A percentile compares a stretch with the other conserved stretches of the same genome.
Evolutionary conservation across 2,797 vertebrate species (phyloP).

Genomic region (Sandelia bainsii): DNA sequence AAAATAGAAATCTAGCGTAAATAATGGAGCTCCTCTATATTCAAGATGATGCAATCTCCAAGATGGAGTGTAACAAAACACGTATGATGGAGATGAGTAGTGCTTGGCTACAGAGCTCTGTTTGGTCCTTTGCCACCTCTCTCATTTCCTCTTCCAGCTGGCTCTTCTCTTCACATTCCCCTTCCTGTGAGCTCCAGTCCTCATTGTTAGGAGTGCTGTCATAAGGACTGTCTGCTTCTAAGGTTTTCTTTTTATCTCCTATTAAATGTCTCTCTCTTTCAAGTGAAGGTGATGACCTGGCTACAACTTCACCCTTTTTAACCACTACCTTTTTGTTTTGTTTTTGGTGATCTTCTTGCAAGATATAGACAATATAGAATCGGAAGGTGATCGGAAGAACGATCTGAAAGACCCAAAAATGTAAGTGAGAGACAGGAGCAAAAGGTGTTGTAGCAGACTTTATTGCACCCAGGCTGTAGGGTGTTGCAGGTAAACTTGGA

Average conservation of each 20-base stretch:
- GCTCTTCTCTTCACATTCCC: conserved; percentile 58
- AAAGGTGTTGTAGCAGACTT: conserved; percentile 79
- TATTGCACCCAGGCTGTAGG: conserved; percentile 82
- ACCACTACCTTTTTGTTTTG: conserved; percentile 68
- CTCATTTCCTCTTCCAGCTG: conserved; percentile 60
- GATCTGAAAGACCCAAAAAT: conserved; percentile 85
- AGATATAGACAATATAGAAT: conserved; percentile 80
- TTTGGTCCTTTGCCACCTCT: conserved; percentile 60
- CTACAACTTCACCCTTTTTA: conserved; percentile 44
- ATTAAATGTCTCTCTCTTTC: conserved; percentile 35
- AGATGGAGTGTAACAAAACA: conserved; percentile 75
- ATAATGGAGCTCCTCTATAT: conserved; percentile 81
- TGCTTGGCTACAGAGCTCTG: conserved; percentile 73
- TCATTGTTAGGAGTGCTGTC: conserved; percentile 31
- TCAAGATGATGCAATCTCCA: conserved; percentile 56
- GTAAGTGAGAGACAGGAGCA: conserved; percentile 78
- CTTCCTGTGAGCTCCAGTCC: conserved; percentile 58
- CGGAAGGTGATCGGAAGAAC: conserved; percentile 77
- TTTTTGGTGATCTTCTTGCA: conserved; percentile 71
- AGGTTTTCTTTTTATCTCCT: conserved; percentile 43
- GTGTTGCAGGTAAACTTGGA: conserved; percentile 83
- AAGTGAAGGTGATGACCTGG: conserved; percentile 13
- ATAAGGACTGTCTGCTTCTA: conserved; percentile 35
- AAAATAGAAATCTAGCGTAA: conserved; percentile 81
- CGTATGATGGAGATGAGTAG: conserved; percentile 79